Conservation (phyloP, 2,797 vertebrate genomes). For the Schizopygopsis malacanthus region DNA sequence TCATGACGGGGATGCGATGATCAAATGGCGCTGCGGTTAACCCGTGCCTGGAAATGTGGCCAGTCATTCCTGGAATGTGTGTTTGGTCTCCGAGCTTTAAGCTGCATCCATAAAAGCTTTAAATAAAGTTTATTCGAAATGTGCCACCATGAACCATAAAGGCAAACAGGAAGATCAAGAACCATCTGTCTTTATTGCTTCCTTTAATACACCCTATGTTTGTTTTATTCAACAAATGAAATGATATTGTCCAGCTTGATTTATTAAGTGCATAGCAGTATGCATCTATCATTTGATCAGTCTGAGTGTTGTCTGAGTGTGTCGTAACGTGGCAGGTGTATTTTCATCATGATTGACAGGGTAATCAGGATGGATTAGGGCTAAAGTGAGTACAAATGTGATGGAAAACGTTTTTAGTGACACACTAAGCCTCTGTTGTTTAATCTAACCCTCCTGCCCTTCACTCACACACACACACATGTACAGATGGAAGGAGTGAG, state of each 20-base stretch:
- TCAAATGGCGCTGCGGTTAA: constrained; percentile 15
- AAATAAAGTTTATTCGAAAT: constrained; percentile 48
- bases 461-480: constrained; percentile 39
- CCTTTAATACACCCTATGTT: not conserved
- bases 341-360: constrained; percentile 68
- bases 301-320: constrained; percentile 29
- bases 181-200: not conserved
- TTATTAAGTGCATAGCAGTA: constrained; percentile 10
- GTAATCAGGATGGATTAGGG: constrained; percentile 75
- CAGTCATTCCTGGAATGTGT: constrained; percentile 44
- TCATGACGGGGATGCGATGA: not conserved
- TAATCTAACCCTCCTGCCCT: constrained; percentile 70
- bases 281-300: constrained; percentile 22
- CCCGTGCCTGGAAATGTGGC: constrained; percentile 38
- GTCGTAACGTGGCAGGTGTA: constrained; percentile 65
- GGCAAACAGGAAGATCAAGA: constrained; percentile 12
- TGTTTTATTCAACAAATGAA: not conserved
- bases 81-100: constrained; percentile 29
- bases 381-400: constrained; percentile 75
- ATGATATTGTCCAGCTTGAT: constrained; percentile 2
- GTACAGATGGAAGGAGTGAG: constrained; percentile 26
- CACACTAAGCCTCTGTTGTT: constrained; percentile 70
- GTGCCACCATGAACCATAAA: not conserved
- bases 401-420: constrained; percentile 81
- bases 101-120: constrained; percentile 40